Evolutionary conservation across 1,140 invertebrate species (phyloP), one percentile per base, ranked within the genome.

Genomic region (Heliconius hewitsoni): DNA sequence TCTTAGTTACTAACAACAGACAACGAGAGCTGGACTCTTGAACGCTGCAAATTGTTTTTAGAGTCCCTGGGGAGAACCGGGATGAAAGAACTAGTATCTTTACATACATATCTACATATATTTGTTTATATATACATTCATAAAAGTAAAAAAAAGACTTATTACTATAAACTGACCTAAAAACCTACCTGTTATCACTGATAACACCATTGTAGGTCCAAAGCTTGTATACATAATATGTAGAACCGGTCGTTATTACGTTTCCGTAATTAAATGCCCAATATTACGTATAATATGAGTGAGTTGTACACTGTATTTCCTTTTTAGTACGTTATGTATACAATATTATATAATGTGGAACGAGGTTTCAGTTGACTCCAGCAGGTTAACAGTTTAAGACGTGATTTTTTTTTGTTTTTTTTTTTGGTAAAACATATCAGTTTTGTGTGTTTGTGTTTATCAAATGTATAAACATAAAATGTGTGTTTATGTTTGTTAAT

Each of bases 331-430:
- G 60, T 66, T 66, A 66, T 66, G 60, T 66, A 16, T 30, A 27
- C 60, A 66, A 13, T 66, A 1, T 66, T 66, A 66, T 66, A 66
- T 66, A 66, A 66, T 30, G 1, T 66, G 60, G 23, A 66, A 30
- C 50, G 18, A 30, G 71, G 39, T 78, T 78, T 78, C 76, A 78
- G 50, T 78, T 73, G 76, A n/a, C 42, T 71, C 60, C 76, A 57
- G 73, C 72, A 57, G 72, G 52, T 78, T 34, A 23, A 60, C 13
- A 46, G 52, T 30, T 78, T 13, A 73, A 78, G 76, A 78, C 76
- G 76, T 73, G 71, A 30, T 18, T 76, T 37, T 75, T 39, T 39
- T 66, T 37, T n/a, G 23, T 52, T 77, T 2, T 23, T 42, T 23
- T 39, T 77, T 42, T 73, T 77, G 23, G 18, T 60, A 66, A 30